Base-by-base conservation (phyloP, 2,888 invertebrate genomes). In the Ochlodes sylvanus region DNA sequence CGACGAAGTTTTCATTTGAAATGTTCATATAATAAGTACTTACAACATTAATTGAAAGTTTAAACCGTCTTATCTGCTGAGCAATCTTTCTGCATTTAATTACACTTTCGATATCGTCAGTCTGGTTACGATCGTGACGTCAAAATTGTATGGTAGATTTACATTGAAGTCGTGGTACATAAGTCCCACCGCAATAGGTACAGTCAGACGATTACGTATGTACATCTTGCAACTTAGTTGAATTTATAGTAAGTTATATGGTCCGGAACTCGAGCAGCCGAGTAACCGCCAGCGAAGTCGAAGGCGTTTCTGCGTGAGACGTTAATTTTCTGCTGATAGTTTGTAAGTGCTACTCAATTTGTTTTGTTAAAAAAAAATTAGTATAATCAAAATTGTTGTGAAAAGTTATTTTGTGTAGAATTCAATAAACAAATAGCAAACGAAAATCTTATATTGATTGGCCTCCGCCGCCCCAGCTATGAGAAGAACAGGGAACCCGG, bases 31-130 rank as follows among this genome's bases (percentile, higher is more conserved):
- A 47, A 17, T 17, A 2, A 38, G 38, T 12, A 1, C 15, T 17
- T 19, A 80, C 82, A 84, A 82, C 79, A 78, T 82, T 74, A 76
- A 83, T 80, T 77, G 77, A 76, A 63, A 73, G 71, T 78, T 76
- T 80, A 79, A 75, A 77, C 80, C 80, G 80, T 84, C 79, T 82
- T 50, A 38, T 44, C 44, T 14, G 27, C 58, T 56, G 2, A 65
- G 52, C 47, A 60, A 60, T 52, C 60, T 60, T 50, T 42, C 42
- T 60, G 60, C 42, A 60, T 32, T 66, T 66, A 66, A 66, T 60
- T 66, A 66, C n/a, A 54, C 66, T 54, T 60, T 54, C 42, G 27
- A 38, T 42, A 66, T 41, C 58, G 52, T 57, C 63, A 52, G 54
- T 54, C 60, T 14, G 60, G 41, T 58, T 32, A 60, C 52, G 41